Evolutionary conservation across 2,113 vertebrate genomes (phyloP).

Genomic region (Casuarius casuarius): DNA sequence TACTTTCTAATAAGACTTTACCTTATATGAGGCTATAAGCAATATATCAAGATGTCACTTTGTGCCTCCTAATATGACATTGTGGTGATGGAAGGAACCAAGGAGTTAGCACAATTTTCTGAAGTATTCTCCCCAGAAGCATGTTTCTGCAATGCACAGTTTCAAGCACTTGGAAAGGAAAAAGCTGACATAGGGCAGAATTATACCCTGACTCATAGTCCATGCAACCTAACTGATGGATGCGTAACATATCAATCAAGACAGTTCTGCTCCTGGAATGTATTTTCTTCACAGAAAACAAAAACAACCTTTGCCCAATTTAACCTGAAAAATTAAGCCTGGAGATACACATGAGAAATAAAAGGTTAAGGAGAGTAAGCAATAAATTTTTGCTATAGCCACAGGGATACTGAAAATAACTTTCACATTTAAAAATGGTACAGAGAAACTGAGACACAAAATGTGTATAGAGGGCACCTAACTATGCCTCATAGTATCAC

Average conservation of each 20-base stretch:
- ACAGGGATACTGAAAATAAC: not conserved
- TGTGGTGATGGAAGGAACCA: conserved; percentile 71
- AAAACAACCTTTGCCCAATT: not conserved
- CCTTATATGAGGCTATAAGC: conserved; percentile 74
- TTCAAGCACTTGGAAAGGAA: conserved; percentile 46
- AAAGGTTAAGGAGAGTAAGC: not conserved
- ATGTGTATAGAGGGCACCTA: not conserved
- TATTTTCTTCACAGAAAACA: conserved; percentile 36
- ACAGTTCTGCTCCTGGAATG: conserved; percentile 57
- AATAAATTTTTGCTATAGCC: not conserved
- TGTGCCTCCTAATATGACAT: conserved; percentile 76
- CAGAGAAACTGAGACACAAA: not conserved
- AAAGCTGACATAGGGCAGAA: conserved; percentile 54
- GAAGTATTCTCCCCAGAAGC: conserved; percentile 70
- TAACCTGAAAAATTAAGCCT: conserved; percentile 18
- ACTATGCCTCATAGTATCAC: not conserved
- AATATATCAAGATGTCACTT: conserved; percentile 77
- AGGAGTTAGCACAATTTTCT: conserved; percentile 72
- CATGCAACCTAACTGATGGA: conserved; percentile 60
- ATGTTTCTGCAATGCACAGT: conserved; percentile 52
- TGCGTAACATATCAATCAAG: conserved; percentile 54
- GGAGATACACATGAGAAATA: not conserved
- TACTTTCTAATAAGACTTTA: conserved; percentile 76
- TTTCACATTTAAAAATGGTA: not conserved
- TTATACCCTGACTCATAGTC: conserved; percentile 70